Conservation (phyloP, 2,113 vertebrate species). For the Abramis brama region DNA sequence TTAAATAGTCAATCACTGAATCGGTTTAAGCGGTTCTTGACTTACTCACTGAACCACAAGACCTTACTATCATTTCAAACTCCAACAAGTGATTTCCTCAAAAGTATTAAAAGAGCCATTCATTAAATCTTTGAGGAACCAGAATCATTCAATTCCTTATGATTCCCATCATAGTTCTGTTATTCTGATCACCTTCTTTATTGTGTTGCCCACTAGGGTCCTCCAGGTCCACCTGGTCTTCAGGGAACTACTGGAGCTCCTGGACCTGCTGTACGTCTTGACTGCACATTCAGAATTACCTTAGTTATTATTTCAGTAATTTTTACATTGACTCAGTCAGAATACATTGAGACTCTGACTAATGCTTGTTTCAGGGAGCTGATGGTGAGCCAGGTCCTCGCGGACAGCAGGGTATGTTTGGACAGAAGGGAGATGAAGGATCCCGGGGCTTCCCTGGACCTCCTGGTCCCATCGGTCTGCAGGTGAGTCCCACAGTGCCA, state of each 20-base stretch:
- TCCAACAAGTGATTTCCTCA: not conserved
- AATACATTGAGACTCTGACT: not conserved
- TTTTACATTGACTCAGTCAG: not conserved
- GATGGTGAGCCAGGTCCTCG: conserved; percentile 96
- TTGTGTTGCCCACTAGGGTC: conserved; percentile 79
- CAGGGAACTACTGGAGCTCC: conserved; percentile 94
- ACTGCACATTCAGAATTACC: not conserved
- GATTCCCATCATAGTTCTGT: not conserved
- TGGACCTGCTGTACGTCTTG: conserved; percentile 89
- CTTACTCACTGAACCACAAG: not conserved
- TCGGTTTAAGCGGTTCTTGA: not conserved
- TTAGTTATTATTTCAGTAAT: not conserved
- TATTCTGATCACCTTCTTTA: not conserved
- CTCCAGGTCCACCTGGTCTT: conserved; percentile 91
- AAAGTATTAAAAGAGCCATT: not conserved
- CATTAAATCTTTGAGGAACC: not conserved
- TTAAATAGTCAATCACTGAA: not conserved
- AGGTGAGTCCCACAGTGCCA: conserved; percentile 76
- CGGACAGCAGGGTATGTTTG: conserved; percentile 98
- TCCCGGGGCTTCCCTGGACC: conserved; percentile 94
- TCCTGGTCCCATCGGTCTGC: conserved; percentile 94
- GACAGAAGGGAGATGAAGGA: conserved; percentile 97
- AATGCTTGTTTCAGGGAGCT: conserved; percentile 78
- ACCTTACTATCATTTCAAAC: not conserved
- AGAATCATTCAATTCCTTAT: not conserved